Evolutionary conservation across 2,888 invertebrate species (phyloP), one percentile per base, ranked within the genome.

Genomic region (Tiphia femorata): DNA sequence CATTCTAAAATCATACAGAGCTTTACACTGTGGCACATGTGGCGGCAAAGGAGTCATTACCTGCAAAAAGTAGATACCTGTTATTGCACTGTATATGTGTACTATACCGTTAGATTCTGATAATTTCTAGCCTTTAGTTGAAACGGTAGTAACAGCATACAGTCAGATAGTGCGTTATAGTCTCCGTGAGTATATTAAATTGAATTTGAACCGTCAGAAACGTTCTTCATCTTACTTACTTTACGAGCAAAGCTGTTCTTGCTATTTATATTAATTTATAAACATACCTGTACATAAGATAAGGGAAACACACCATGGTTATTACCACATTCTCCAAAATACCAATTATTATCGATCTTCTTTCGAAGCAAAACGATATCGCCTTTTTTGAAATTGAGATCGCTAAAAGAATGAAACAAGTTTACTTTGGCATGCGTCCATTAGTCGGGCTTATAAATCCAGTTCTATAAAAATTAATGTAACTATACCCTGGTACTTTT

Each of bases 1-100:
- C 92, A 95, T 95, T 72, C 92, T 89, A 79, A 96, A 96, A 85
- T 96, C 95, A 78, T 94, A 95, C 30, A 95, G 84, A 47, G 95
- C 95, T 85, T 94, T 93, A 80, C 96, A 96, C 75, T 95, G 91
- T 27, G 95, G 94, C 70, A 92, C 88, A 69, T 91, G 89, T 12
- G 91, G 89, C 10, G 94, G 93, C 44, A 95, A 84, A 0, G 94
- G 92, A 8, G 92, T 90, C 68, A 93, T 87, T 53, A 92, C 88
- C 91, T 92, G 79, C 1, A 64, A 64, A 48, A 19, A 25, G 54
- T 50, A 64, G 65, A 58, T 54, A 33, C 14, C 30, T 4, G 7
- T 33, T 14, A 33, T 4, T 3, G n/a, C n/a, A n/a, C n/a, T 52
- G 25, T 30, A 37, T 49, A 58, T n/a, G 23, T n/a, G n/a, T n/a